Evolutionary conservation across 2,888 invertebrate genomes (phyloP), one percentile per base, ranked within the genome.

Genomic region (Phragmatobia fuliginosa): DNA sequence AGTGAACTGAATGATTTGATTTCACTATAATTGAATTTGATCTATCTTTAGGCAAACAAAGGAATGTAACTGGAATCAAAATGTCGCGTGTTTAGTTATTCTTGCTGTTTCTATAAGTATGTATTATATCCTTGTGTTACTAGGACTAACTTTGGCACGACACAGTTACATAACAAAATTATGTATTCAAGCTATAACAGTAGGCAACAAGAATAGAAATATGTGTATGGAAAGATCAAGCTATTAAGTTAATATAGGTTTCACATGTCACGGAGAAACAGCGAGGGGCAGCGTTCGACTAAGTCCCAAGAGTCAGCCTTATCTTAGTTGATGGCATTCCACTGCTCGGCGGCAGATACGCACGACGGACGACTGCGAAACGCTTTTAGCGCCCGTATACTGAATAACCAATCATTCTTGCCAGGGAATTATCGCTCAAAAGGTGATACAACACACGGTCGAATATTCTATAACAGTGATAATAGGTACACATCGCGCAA

Each of bases 261-360:
- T 85, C 81, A 86, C 88, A 88, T 86, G 87, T 87, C 86, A 88
- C 86, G 85, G 82, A 81, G 83, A 83, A 87, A 85, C 83, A 85
- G 83, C 83, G 79, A 79, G 78, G 81, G 80, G 81, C 84, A 83
- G 85, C 85, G 83, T 83, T 88, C 88, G 86, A 79, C 84, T 87
- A 81, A 85, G 86, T 87, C 87, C 86, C 86, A 87, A 85, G 88
- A 88, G 89, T 88, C 85, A 83, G 89, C 90, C 91, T 94, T 94
- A 94, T 95, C 94, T 94, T 90, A 85, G 91, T 90, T 91, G 93
- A 94, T 93, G 93, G 93, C 94, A 95, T 95, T 94, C 94, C 93
- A 89, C 80, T 87, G 92, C 91, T 88, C 90, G 90, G 84, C 89
- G 88, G 88, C 89, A 92, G 94, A 94, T 94, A 94, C 93, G 93